Evolutionary conservation across 2,888 invertebrate species (phyloP), one percentile per base, ranked within the genome.

Genomic region (Morpho helenor): DNA sequence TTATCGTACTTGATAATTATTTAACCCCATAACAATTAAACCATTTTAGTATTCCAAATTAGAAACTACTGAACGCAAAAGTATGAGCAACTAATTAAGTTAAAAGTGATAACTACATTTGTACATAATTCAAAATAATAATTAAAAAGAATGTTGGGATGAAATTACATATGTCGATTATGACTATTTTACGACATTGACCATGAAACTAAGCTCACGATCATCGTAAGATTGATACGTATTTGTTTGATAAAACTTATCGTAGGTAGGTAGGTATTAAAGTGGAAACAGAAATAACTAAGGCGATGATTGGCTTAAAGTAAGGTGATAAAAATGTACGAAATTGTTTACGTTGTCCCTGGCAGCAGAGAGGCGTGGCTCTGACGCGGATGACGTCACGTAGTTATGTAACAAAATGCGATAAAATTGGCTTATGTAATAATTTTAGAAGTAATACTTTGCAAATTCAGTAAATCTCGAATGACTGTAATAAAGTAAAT

Each of bases 361-460:
- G 74, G 59, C 73, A 80, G 79, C 79, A 71, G 45, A 81, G 81
- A 75, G 88, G 88, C 82, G 87, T 81, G 88, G 82, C 76, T 70
- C 66, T 85, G 82, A 87, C 87, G 87, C 66, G 60, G 45, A 39
- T 60, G 64, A 65, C 81, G 77, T 81, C 77, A 80, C 52, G 54
- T 45, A 59, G 61, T 77, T 79, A 65, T 73, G 72, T 63, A 79
- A 80, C 66, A 42, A 64, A 63, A 71, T 71, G 73, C 59, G 39
- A 47, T 47, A 52, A 59, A 61, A 43, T 55, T 22, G 53, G 50
- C 50, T 59, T 61, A 53, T 53, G 49, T 65, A 61, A 62, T 39
- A 47, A 10, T 42, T 16, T 49, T n/a, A 7, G 9, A 39, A 10
- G 8, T 50, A 43, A 55, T 46, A 42, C 55, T 16, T 56, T 49